These are phyloP conservation scores for Tetranychus piercei DNA, from an alignment of 2,888 invertebrate genomes.

Conservation along the genomic window DNA sequence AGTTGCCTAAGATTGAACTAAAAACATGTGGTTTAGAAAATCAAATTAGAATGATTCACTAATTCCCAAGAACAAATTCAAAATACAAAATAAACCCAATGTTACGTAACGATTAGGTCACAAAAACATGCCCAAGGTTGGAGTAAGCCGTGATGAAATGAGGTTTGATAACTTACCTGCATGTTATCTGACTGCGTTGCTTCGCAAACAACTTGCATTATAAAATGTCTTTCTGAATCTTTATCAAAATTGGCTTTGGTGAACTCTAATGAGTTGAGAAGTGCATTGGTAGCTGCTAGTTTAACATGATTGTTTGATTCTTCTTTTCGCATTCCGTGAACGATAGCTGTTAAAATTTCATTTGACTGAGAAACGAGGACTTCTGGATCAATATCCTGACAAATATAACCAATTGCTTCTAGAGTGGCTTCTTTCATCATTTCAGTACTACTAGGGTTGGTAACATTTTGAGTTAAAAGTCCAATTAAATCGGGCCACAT, in stretches of 20 bases:
- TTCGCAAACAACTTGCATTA: constrained; percentile 99
- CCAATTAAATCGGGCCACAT: constrained; percentile 82
- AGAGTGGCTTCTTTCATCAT: constrained; percentile 87
- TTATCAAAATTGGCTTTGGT: constrained; percentile 95
- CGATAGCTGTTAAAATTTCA: constrained; percentile 91
- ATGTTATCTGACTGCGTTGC: constrained; percentile 54
- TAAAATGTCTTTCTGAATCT: constrained; percentile 89
- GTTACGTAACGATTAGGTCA: too few species aligned
- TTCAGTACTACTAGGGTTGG: constrained; percentile 58
- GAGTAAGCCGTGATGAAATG: neutral
- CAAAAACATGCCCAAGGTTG: neutral
- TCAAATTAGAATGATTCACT: too few species aligned
- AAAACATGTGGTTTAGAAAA: too few species aligned
- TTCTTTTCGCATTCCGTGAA: constrained; percentile 89
- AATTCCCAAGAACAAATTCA: too few species aligned
- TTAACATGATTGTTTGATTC: constrained; percentile 79
- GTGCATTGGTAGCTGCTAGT: constrained; percentile 84
- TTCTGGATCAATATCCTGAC: constrained; percentile 86
- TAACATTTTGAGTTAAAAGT: constrained; percentile 72
- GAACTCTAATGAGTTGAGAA: constrained; percentile 92
- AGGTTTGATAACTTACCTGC: constrained; percentile 21
- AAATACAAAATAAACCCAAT: too few species aligned
- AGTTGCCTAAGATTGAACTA: too few species aligned
- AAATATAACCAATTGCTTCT: constrained; percentile 95
- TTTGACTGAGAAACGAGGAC: constrained; percentile 80